Evolutionary conservation across 2,888 invertebrate genomes (phyloP).

Genomic region (Amorpha juglandis): DNA sequence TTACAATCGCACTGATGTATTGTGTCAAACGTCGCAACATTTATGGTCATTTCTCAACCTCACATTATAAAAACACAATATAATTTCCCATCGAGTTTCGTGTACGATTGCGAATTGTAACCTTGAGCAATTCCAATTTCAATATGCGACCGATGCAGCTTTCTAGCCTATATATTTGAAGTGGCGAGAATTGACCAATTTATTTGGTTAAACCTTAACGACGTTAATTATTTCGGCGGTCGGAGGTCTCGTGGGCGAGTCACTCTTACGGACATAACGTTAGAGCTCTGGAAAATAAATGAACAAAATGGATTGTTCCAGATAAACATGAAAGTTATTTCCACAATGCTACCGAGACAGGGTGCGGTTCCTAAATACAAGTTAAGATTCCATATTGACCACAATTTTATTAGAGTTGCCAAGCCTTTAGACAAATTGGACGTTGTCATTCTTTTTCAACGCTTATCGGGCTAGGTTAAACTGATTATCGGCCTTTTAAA

Average conservation of each 20-base stretch:
- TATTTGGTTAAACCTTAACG: background rate
- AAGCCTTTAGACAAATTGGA: too few species aligned
- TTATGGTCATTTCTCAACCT: constrained; percentile 29
- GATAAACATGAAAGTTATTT: too few species aligned
- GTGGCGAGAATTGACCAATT: constrained; percentile 1
- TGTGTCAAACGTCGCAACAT: constrained; percentile 32
- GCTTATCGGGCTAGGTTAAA: too few species aligned
- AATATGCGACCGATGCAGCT: constrained; percentile 38
- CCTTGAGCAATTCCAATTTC: constrained; percentile 45
- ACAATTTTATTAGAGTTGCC: too few species aligned
- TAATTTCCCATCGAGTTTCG: constrained; percentile 43
- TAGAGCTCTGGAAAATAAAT: background rate
- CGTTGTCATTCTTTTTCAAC: too few species aligned
- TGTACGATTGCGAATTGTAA: constrained; percentile 38
- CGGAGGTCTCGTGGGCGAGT: background rate
- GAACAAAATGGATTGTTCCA: too few species aligned
- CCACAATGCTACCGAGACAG: too few species aligned
- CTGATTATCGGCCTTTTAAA: too few species aligned
- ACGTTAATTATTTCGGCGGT: constrained; percentile 5
- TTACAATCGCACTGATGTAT: constrained; percentile 34
- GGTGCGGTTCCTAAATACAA: too few species aligned
- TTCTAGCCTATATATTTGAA: constrained; percentile 33
- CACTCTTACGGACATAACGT: background rate
- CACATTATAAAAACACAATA: constrained; percentile 24
- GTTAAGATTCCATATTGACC: too few species aligned